Base-by-base conservation (phyloP, 2,113 vertebrate genomes). In the Eptatretus burgeri region DNA sequence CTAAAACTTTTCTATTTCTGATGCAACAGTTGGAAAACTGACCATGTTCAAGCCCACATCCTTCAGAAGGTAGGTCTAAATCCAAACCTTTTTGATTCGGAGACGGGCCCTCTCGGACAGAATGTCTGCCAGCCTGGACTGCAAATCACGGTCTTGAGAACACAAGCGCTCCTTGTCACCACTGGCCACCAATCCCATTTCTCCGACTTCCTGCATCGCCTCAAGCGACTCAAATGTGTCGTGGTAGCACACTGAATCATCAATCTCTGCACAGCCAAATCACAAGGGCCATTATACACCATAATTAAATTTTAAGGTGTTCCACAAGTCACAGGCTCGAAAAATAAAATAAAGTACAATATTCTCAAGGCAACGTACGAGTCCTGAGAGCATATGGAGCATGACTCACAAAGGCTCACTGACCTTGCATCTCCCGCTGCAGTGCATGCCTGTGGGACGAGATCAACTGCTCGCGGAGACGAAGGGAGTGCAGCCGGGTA, bases 71-170 rank as follows among this genome's bases (percentile, higher is more conserved):
- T 41, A 41, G 27, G 27, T 7, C 27, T 41, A 41, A 5, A 1
- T 62, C 51, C 68, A 70, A 67, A 85, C 91, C 85, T 93, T 96
- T 76, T 95, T 98, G 73, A 86, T 93, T 78, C 84, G 87, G 82
- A 95, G 91, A 84, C 93, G 93, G 80, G 82, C 85, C 76, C 85
- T 95, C 78, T 94, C 95, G 72, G 89, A 79, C 51, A 84, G 89
- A 77, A 94, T 93, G 64, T 84, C 85, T 16, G 88, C 87, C 65
- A 87, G 75, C 20, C 82, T 80, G 64, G 87, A 84, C 78, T 98
- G 88, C 49, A 98, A 78, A 72, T 93, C 88, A 19, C 87, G 79
- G 1, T 80, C 79, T 74, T 82, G 86, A 72, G 84, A 83, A 68
- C 91, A 86, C 20, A 95, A 78, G 66, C 78, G 75, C 50, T 74